Base-by-base conservation (phyloP, 2,113 vertebrate genomes). In the Callipepla californica region DNA sequence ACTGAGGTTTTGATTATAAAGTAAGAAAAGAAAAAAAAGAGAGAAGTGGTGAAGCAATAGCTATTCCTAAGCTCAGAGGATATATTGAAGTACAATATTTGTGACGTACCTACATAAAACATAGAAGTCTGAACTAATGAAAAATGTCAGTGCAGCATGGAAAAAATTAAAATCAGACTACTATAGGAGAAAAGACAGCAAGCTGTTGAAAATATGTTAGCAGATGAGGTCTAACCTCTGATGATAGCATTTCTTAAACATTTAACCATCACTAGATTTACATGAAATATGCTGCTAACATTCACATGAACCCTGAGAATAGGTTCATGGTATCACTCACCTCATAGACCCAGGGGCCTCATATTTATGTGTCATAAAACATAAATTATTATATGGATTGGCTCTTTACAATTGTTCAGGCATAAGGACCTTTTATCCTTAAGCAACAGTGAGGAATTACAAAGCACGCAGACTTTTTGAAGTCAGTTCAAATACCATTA, bases 281-380 rank as follows among this genome's bases (percentile, higher is more conserved):
- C 7, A 4, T 9, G 34, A 66, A 11, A 11, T 18, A 21, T 55
- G 3, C 38, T 32, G 30, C 19, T 57, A 19, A 57, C 55, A n/a
- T 58, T 58, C 30, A n/a, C 32, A 58, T 58, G 55, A 59, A 75
- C 66, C 87, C 74, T 67, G 32, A 74, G 38, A 6, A 17, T 12
- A 8, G 8, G 3, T 40, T 75, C 68, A 80, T 40, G 65, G 57
- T 4, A 32, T 58, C 21, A 17, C 6, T 84, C 17, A 17, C 28
- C 65, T 28, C 0, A 0, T 36, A 44, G 32, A 42, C 6, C 6
- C 15, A n/a, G 14, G 7, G 32, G 25, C 5, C 25, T 72, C 5
- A 9, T 36, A 32, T 51, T 78, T 87, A 47, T 57, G 44, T 68
- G 16, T 4, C n/a, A 76, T 8, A 61, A 10, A 55, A 38, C 17